Conservation (phyloP, 2,113 vertebrate genomes). For the Misgurnus anguillicaudatus region DNA sequence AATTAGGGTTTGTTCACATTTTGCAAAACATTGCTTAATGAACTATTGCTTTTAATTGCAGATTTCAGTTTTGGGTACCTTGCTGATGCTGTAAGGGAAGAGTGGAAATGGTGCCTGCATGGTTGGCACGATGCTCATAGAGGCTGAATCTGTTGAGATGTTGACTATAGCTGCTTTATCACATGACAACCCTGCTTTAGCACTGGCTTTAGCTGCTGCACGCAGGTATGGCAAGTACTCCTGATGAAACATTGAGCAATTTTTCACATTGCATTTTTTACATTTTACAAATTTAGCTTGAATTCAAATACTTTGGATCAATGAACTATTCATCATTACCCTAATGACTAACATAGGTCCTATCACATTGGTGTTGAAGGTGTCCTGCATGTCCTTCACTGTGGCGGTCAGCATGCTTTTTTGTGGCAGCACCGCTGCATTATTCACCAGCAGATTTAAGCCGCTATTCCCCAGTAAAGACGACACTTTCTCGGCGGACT, state of each 20-base stretch:
- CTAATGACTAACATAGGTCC: slow-evolving; percentile 70
- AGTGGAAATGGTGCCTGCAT: slow-evolving; percentile 15
- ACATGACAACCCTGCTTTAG: slow-evolving; percentile 64
- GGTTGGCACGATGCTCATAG: slow-evolving; percentile 49
- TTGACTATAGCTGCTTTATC: slow-evolving; percentile 68
- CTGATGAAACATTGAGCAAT: slow-evolving; percentile 43
- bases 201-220: slow-evolving; percentile 59
- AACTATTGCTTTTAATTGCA: too few relatives aligned
- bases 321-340: slow-evolving; percentile 46
- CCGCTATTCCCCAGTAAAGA: slow-evolving; percentile 64
- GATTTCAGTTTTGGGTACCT: slow-evolving; percentile 52
- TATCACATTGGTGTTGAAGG: slow-evolving; percentile 65
- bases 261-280: background rate
- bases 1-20: too few relatives aligned
- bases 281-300: too few relatives aligned
- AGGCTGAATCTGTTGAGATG: slow-evolving; percentile 63
- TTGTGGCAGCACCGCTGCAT: slow-evolving; percentile 60
- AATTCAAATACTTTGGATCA: background rate
- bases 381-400: slow-evolving; percentile 67
- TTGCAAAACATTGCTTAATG: too few relatives aligned
- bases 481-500: slow-evolving; percentile 66
- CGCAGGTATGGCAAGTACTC: slow-evolving; percentile 69
- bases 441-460: slow-evolving; percentile 78
- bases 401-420: slow-evolving; percentile 22
- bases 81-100: slow-evolving; percentile 66